phyloP scores from a whole-genome alignment of 2,888 invertebrate species.

The Ramazzottius varieornatus region DNA sequence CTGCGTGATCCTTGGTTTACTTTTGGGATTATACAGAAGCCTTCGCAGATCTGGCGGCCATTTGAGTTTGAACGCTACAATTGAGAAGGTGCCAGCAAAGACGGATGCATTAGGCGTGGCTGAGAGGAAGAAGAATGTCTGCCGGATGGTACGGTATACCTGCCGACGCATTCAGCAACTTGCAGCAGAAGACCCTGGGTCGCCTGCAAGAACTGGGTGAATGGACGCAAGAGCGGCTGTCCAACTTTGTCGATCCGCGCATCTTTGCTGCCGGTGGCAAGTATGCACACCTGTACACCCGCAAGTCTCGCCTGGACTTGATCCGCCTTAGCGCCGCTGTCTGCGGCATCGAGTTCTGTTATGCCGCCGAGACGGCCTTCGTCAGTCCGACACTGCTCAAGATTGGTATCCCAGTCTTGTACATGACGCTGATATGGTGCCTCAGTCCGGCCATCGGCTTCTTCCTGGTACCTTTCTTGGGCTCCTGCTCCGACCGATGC shows the following conservation, averaged over 20 bases:
- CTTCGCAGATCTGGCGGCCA: too few relatives aligned
- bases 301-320: slow-evolving; percentile 49
- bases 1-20: too few relatives aligned
- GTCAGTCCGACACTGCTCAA: slow-evolving; percentile 76
- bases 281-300: slow-evolving; percentile 26
- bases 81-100: too few relatives aligned
- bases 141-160: background rate
- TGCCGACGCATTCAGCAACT: background rate
- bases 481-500: slow-evolving; percentile 72
- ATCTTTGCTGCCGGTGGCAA: background rate
- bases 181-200: background rate
- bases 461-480: slow-evolving; percentile 68
- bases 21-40: too few relatives aligned
- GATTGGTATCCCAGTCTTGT: slow-evolving; percentile 62
- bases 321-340: slow-evolving; percentile 71
- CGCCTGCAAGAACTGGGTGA: background rate
- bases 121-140: background rate
- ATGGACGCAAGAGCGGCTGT: background rate
- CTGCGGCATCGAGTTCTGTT: slow-evolving; percentile 89
- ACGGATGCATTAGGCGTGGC: too few relatives aligned
- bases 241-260: background rate
- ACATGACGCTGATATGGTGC: slow-evolving; percentile 88
- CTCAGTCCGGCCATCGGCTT: slow-evolving; percentile 76
- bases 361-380: slow-evolving; percentile 87
- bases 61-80: too few relatives aligned